These are phyloP conservation scores for Actinia tenebrosa DNA, from an alignment of 64 coral and sea anemone genomes.

Conservation along the genomic window DNA sequence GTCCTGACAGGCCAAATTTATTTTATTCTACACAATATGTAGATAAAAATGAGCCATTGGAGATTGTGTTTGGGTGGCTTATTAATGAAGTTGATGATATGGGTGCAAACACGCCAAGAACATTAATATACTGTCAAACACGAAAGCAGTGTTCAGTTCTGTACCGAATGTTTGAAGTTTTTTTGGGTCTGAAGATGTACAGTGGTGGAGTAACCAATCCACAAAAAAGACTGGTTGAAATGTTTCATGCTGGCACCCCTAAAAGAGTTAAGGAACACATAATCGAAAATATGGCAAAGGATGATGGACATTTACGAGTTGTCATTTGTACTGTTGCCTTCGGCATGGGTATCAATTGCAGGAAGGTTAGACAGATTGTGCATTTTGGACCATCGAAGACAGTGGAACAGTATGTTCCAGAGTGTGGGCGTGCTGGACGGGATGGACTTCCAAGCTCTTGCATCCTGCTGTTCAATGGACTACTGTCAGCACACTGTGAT, in stretches of 20 bases:
- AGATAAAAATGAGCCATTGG: slow-evolving; percentile 48
- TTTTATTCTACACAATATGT: slow-evolving; percentile 34
- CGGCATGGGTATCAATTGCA: slow-evolving; percentile 55
- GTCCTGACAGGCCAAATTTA: slow-evolving; percentile 49
- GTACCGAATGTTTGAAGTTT: slow-evolving; percentile 62
- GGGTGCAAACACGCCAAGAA: slow-evolving; percentile 36
- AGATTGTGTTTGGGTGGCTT: slow-evolving; percentile 35
- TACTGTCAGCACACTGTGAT: slow-evolving; percentile 45
- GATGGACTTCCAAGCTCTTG: slow-evolving; percentile 52
- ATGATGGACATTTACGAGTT: slow-evolving; percentile 49
- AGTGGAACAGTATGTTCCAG: slow-evolving; percentile 36
- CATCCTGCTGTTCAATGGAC: slow-evolving; percentile 61
- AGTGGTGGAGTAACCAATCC: slow-evolving; percentile 29
- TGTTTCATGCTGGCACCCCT: slow-evolving; percentile 77
- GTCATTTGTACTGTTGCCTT: slow-evolving; percentile 64
- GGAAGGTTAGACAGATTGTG: slow-evolving; percentile 11
- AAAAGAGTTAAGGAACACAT: slow-evolving; percentile 46
- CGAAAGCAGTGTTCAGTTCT: slow-evolving; percentile 70
- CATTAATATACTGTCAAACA: slow-evolving; percentile 84
- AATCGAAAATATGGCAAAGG: slow-evolving; percentile 45
- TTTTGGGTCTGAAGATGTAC: slow-evolving; percentile 35
- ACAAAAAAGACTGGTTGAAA: slow-evolving; percentile 51
- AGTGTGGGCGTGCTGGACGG: slow-evolving; percentile 39
- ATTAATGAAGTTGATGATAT: slow-evolving; percentile 51
- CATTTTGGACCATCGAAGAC: slow-evolving; percentile 49